A percentile compares a stretch with the other conserved stretches of the same genome.
These are phyloP conservation scores for Mythimna impura DNA, from an alignment of 2,888 invertebrate species.

Conservation along the genomic window DNA sequence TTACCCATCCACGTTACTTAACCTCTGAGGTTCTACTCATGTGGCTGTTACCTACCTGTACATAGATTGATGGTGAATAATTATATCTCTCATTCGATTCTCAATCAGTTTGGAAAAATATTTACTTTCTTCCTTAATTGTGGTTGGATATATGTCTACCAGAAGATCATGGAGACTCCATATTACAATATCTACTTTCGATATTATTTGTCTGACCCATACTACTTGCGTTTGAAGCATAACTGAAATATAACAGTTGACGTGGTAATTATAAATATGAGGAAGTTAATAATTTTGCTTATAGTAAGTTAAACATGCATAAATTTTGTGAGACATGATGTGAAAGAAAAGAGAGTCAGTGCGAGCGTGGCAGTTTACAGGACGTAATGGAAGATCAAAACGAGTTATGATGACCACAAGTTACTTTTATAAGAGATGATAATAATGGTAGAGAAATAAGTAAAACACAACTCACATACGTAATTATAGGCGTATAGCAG, in stretches of 20 bases:
- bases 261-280: too few relatives aligned
- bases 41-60: constrained; percentile 66
- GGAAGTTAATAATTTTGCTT: too few relatives aligned
- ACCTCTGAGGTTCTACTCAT: too few relatives aligned
- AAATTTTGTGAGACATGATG: too few relatives aligned
- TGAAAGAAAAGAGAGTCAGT: not conserved
- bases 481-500: constrained; percentile 70
- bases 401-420: not conserved
- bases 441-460: not conserved
- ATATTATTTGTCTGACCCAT: constrained; percentile 79
- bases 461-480: constrained; percentile 72
- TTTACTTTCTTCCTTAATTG: constrained; percentile 61
- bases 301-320: too few relatives aligned
- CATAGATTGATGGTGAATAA: constrained; percentile 77
- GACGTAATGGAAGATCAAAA: not conserved
- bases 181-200: constrained; percentile 79
- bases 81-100: constrained; percentile 73
- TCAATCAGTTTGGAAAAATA: constrained; percentile 67
- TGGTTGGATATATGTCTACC: constrained; percentile 70
- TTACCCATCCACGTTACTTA: too few relatives aligned
- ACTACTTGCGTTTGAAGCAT: constrained; percentile 79
- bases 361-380: not conserved
- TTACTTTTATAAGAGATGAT: not conserved
- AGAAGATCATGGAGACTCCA: constrained; percentile 79
- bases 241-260: constrained; percentile 70